phyloP scores from a whole-genome alignment of 2,797 vertebrate genomes.

The Myripristis murdjan region DNA sequence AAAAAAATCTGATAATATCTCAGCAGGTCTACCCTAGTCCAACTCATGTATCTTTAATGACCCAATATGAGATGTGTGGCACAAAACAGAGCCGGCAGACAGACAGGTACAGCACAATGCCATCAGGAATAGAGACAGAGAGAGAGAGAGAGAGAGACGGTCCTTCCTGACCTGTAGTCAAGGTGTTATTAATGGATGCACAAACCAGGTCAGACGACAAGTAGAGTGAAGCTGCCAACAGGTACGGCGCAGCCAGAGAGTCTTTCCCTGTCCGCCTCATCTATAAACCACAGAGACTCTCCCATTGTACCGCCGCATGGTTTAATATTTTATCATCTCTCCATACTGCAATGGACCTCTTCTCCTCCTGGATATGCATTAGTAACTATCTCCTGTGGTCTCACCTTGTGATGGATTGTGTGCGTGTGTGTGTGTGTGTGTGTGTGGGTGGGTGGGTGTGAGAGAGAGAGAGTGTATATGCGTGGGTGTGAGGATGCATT shows the following conservation, averaged over 20 bases:
- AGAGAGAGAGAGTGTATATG: not conserved
- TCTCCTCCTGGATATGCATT: constrained; percentile 27
- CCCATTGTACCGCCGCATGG: constrained; percentile 51
- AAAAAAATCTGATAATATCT: no score
- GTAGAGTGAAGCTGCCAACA: constrained; percentile 27
- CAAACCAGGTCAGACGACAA: constrained; percentile 16
- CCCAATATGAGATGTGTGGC: not conserved
- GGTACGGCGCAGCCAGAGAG: constrained; percentile 41
- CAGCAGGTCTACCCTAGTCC: constrained; percentile 6
- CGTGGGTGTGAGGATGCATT: constrained; percentile 1
- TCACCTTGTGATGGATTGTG: not conserved
- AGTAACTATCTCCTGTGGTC: not conserved
- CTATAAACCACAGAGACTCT: constrained; percentile 54
- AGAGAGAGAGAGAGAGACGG: not conserved
- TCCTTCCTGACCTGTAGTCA: constrained; percentile 11
- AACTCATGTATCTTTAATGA: constrained; percentile 1
- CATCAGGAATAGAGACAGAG: not conserved
- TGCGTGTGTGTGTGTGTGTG: not conserved
- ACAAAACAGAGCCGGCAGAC: not conserved
- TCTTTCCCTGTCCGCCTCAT: constrained; percentile 50
- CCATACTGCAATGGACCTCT: constrained; percentile 1
- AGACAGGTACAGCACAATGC: constrained; percentile 6
- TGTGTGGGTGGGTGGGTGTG: no score
- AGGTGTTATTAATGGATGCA: constrained; percentile 51
- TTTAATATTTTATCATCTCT: constrained; percentile 66